Evolutionary conservation across 30 jellyfish, hydroid and myxozoan genomes (phyloP).

Genomic region (Pseudorhiza aurosa): DNA sequence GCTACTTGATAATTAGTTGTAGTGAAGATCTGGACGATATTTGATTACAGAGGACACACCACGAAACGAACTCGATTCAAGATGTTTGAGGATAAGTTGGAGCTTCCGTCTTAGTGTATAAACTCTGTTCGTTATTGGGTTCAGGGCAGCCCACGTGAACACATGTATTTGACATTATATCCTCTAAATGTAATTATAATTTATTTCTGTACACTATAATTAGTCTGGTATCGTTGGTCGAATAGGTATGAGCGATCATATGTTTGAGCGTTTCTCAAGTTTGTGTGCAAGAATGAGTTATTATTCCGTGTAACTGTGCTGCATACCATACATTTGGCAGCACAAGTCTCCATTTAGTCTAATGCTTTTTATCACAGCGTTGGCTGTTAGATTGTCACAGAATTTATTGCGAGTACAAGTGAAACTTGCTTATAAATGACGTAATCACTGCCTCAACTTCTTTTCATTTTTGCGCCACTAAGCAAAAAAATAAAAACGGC

Average conservation of each 20-base stretch:
- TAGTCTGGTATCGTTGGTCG: conserved; percentile 42
- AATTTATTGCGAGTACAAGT: conserved; percentile 63
- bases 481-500: too few relatives aligned
- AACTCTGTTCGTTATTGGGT: background rate
- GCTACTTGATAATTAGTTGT: conserved; percentile 12
- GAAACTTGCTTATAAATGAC: conserved; percentile 48
- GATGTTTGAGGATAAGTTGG: background rate
- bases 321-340: conserved; percentile 51
- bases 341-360: conserved; percentile 17
- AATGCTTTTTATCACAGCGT: conserved; percentile 53
- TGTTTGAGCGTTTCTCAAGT: conserved; percentile 45
- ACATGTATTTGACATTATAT: background rate
- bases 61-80: background rate
- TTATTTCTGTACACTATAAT: conserved; percentile 37
- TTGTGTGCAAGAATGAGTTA: conserved; percentile 64
- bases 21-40: background rate
- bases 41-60: background rate
- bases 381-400: conserved; percentile 70
- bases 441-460: background rate
- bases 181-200: conserved; percentile 34
- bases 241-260: conserved; percentile 28
- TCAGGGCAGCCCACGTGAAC: background rate
- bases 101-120: background rate
- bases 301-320: conserved; percentile 17
- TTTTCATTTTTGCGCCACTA: background rate